Conservation (phyloP, 2,888 invertebrate species). For the Andrena haemorrhoa region DNA sequence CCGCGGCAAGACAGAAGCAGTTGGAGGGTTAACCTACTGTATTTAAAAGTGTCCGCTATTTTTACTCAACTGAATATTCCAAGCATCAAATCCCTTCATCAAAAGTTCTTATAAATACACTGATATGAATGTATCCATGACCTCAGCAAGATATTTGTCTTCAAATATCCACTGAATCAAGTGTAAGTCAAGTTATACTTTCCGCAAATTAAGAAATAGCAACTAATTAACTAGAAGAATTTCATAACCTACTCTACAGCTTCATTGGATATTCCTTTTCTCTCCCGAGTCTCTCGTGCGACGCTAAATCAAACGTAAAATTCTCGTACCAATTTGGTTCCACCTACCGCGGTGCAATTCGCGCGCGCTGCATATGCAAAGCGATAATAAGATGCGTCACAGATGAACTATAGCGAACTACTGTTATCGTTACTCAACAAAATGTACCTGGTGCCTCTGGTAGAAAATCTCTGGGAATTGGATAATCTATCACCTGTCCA, state of each 20-base stretch:
- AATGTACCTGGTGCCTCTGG: constrained; percentile 11
- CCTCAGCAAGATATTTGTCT: too few relatives aligned
- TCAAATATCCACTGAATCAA: too few relatives aligned
- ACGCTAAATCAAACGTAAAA: background rate
- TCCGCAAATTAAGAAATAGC: background rate
- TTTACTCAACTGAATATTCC: too few relatives aligned
- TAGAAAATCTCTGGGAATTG: constrained; percentile 61
- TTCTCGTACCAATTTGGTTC: background rate
- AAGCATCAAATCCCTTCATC: too few relatives aligned
- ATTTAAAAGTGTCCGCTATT: too few relatives aligned
- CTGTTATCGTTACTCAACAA: constrained; percentile 25
- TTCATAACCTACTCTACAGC: background rate
- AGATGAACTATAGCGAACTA: constrained; percentile 37
- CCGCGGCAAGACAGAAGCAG: too few relatives aligned
- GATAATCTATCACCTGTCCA: constrained; percentile 69
- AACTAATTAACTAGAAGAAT: background rate
- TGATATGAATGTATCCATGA: too few relatives aligned
- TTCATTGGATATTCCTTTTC: background rate
- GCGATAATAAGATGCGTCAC: constrained; percentile 17
- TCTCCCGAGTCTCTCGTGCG: background rate
- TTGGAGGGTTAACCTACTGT: too few relatives aligned
- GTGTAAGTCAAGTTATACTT: background rate
- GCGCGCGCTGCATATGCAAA: constrained; percentile 1
- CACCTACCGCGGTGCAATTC: background rate
- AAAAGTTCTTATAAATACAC: too few relatives aligned